Percentiles rank a stretch among this genome's conserved stretches.
Conservation (phyloP, 1,140 invertebrate species). For the Drosophila athabasca region DNA sequence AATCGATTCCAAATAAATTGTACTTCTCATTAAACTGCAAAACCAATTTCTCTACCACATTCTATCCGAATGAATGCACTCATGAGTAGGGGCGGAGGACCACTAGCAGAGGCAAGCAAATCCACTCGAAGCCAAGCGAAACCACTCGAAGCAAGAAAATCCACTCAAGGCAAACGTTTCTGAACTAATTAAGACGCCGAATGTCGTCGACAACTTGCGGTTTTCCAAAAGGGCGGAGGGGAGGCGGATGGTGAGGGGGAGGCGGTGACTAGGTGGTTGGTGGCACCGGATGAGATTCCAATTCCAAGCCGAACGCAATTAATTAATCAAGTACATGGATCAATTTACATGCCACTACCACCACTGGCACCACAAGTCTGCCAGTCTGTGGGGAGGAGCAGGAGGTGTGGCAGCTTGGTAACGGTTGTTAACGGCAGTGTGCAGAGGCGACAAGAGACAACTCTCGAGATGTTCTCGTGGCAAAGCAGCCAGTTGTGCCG, state of each 20-base stretch:
- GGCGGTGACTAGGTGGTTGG: background rate
- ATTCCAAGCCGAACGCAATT: slow-evolving; percentile 45
- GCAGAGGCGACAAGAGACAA: slow-evolving; percentile 5
- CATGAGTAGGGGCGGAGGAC: background rate
- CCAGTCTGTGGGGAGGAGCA: background rate
- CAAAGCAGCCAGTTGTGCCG: background rate
- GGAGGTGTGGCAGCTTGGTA: slow-evolving; percentile 44
- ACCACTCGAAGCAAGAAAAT: slow-evolving; percentile 2
- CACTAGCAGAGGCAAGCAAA: background rate
- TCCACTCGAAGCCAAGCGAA: slow-evolving; percentile 1
- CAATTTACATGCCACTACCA: slow-evolving; percentile 53
- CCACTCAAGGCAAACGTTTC: slow-evolving; percentile 18
- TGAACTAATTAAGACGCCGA: slow-evolving; percentile 46
- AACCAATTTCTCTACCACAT: too few relatives aligned
- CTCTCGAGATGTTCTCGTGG: slow-evolving; percentile 25
- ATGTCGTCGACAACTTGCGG: slow-evolving; percentile 37
- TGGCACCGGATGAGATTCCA: slow-evolving; percentile 2
- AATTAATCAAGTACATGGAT: slow-evolving; percentile 59
- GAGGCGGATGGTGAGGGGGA: background rate
- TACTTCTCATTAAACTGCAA: too few relatives aligned
- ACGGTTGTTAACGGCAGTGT: slow-evolving; percentile 31
- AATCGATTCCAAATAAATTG: too few relatives aligned
- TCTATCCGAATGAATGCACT: too few relatives aligned
- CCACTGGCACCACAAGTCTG: background rate
- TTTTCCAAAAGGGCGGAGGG: slow-evolving; percentile 3